Evolutionary conservation across 2,113 vertebrate species (phyloP).

Genomic region (Atherinomorus stipes): DNA sequence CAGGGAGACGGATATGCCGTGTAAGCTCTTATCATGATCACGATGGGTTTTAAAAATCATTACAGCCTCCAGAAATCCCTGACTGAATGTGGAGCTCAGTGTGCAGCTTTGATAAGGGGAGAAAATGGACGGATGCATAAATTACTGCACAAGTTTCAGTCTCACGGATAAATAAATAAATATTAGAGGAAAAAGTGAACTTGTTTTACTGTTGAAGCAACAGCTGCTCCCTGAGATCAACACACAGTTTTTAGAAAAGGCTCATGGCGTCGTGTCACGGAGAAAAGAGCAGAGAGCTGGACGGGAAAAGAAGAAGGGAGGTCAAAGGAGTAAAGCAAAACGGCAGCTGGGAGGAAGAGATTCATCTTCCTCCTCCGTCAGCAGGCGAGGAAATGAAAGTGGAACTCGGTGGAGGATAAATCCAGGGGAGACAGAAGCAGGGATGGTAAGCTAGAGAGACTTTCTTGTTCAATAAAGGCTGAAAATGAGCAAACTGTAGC

Average conservation of each 20-base stretch:
- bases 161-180: background rate
- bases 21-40: constrained; percentile 3
- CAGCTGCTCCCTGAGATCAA: constrained; percentile 62
- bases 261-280: constrained; percentile 19
- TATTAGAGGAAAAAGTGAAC: background rate
- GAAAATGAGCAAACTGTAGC: too few species aligned
- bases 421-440: background rate
- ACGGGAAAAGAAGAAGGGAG: constrained; percentile 22
- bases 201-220: constrained; percentile 28
- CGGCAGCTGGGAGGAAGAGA: constrained; percentile 20
- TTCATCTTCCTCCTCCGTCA: constrained; percentile 26
- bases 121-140: background rate
- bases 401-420: background rate
- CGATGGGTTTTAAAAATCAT: background rate
- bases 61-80: background rate
- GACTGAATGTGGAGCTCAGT: background rate
- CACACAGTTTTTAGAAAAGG: constrained; percentile 37
- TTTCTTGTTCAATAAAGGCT: too few species aligned
- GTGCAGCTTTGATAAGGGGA: background rate
- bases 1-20: too few species aligned
- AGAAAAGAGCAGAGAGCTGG: constrained; percentile 23
- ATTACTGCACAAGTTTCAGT: constrained; percentile 26
- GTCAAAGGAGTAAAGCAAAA: constrained; percentile 38
- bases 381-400: constrained; percentile 9
- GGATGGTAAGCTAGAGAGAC: background rate